A percentile compares a stretch with the other conserved stretches of the same genome.
Evolutionary conservation across 2,113 vertebrate genomes (phyloP).

Genomic region (Rhinopomastus cyanomelas): DNA sequence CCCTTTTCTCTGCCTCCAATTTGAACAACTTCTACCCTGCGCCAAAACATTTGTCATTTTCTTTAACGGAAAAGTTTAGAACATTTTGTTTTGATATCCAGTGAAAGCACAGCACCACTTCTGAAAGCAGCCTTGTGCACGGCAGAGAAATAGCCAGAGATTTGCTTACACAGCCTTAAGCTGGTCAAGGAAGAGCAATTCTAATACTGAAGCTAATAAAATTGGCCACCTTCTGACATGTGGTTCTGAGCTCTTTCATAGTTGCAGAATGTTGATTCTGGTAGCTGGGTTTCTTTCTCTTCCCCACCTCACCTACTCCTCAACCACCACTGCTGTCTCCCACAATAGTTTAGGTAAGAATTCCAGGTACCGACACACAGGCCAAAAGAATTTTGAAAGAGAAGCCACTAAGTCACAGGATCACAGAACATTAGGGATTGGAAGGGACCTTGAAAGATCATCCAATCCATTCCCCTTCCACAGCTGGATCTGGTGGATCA

Average conservation of each 20-base stretch:
- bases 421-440: no score
- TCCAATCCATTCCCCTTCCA: no score
- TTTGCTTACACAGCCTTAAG: background rate
- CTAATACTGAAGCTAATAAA: background rate
- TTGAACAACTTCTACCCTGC: background rate
- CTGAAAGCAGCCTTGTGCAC: background rate
- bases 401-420: background rate
- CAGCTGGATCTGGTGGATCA: no score
- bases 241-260: background rate
- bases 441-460: no score
- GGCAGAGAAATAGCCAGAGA: background rate
- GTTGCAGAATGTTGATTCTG: background rate
- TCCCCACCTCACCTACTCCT: background rate
- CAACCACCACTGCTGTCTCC: background rate
- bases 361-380: background rate
- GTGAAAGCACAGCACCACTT: background rate
- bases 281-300: background rate
- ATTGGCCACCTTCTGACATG: background rate
- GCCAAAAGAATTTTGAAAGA: background rate
- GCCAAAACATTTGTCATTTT: background rate
- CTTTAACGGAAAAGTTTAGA: background rate
- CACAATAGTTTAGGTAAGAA: background rate
- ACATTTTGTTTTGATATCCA: background rate
- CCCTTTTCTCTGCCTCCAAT: background rate
- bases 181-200: background rate